A percentile compares a stretch with the other conserved stretches of the same genome.
These are phyloP conservation scores for Temnothorax rugatulus DNA, from an alignment of 2,888 invertebrate genomes.

Conservation along the genomic window DNA sequence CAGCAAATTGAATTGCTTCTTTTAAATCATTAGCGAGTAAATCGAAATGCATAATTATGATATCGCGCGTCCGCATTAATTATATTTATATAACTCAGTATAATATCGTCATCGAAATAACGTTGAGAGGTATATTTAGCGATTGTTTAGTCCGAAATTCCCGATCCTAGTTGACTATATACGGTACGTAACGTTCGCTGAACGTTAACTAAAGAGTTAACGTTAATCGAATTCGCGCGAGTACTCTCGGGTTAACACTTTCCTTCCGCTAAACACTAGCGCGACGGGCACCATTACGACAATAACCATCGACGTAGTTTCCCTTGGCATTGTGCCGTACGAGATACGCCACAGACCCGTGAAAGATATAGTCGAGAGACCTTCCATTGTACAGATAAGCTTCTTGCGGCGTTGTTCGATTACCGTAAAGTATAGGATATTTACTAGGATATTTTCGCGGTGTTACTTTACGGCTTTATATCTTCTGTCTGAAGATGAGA, in stretches of 20 bases:
- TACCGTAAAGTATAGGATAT: constrained; percentile 25
- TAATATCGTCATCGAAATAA: background rate
- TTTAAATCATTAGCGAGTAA: background rate
- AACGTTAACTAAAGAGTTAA: constrained; percentile 8
- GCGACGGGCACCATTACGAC: constrained; percentile 6
- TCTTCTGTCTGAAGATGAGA: background rate
- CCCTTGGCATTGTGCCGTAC: constrained; percentile 32
- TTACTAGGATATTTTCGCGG: constrained; percentile 22
- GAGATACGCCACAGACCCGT: constrained; percentile 19
- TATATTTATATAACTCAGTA: background rate
- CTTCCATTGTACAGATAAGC: constrained; percentile 37
- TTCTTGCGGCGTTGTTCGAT: constrained; percentile 36
- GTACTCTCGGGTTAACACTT: constrained; percentile 33
- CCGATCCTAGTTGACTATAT: background rate
- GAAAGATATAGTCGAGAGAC: constrained; percentile 30
- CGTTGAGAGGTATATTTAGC: background rate
- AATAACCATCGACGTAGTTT: constrained; percentile 39
- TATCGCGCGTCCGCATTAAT: background rate
- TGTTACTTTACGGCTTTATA: constrained; percentile 9
- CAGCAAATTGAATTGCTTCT: background rate
- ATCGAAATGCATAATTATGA: background rate
- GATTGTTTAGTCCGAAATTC: constrained; percentile 22
- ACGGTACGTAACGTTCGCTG: background rate
- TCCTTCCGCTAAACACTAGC: constrained; percentile 22
- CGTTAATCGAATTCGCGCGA: constrained; percentile 35